phyloP scores from a whole-genome alignment of 2,113 vertebrate genomes.

The Rhea americana region DNA sequence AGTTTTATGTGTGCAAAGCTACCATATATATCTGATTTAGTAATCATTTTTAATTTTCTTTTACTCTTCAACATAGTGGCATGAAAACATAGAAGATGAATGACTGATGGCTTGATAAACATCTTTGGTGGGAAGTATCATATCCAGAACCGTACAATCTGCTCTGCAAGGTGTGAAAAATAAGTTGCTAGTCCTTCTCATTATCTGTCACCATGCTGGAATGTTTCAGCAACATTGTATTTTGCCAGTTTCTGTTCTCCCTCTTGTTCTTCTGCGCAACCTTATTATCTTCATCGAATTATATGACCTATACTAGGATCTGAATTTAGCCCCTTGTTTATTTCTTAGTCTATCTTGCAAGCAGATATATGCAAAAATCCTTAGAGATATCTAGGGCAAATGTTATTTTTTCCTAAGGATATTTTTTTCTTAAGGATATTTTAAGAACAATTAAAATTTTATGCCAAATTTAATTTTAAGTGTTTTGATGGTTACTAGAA shows the following conservation, averaged over 20 bases:
- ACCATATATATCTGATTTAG: background rate
- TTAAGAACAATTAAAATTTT: background rate
- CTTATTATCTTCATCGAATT: background rate
- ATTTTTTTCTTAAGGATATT: background rate
- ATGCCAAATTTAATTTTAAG: background rate
- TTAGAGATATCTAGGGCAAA: accelerated
- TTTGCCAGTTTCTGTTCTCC: background rate
- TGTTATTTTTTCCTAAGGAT: background rate
- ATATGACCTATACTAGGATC: background rate
- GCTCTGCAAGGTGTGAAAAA: background rate
- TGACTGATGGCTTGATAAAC: background rate
- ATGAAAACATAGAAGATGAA: background rate
- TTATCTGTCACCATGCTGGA: background rate
- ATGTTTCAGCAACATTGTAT: background rate
- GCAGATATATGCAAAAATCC: background rate
- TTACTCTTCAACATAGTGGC: background rate
- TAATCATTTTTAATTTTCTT: background rate
- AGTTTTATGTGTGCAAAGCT: background rate
- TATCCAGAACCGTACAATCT: background rate
- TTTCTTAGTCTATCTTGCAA: background rate
- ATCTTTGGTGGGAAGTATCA: background rate
- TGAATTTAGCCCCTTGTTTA: background rate
- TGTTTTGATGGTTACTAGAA: background rate
- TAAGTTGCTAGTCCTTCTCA: background rate
- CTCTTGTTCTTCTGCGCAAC: background rate